A percentile compares a stretch with the other conserved stretches of the same genome.
These are phyloP conservation scores for Hydraecia micacea DNA, from an alignment of 2,888 invertebrate species.

Conservation along the genomic window DNA sequence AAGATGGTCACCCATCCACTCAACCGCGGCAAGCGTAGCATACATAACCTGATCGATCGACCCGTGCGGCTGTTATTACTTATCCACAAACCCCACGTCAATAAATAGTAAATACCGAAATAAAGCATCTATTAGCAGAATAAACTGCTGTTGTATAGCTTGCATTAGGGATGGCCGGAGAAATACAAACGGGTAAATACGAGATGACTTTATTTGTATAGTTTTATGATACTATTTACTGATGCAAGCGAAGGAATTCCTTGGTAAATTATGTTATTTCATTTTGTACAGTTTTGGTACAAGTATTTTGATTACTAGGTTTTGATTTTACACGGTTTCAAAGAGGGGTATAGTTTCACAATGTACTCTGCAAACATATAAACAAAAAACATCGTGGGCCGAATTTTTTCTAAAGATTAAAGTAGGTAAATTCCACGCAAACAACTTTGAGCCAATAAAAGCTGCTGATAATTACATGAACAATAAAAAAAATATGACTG, in stretches of 20 bases:
- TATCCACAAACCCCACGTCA: too few species aligned
- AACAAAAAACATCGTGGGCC: neutral
- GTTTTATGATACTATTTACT: slow-evolving; percentile 38
- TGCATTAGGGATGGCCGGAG: slow-evolving; percentile 45
- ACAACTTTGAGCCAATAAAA: neutral
- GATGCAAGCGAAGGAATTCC: neutral
- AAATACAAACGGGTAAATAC: slow-evolving; percentile 27
- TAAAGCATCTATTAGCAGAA: slow-evolving; percentile 51
- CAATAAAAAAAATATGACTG: neutral
- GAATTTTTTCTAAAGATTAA: too few species aligned
- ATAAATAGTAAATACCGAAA: too few species aligned
- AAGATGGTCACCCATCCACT: too few species aligned
- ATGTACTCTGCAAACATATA: neutral
- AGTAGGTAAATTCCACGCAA: neutral
- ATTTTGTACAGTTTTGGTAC: slow-evolving; percentile 2
- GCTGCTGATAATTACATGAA: too few species aligned
- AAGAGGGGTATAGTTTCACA: neutral
- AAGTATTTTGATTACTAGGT: neutral
- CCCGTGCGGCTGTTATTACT: too few species aligned
- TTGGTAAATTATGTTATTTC: neutral
- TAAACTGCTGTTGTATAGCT: slow-evolving; percentile 33
- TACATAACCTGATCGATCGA: too few species aligned
- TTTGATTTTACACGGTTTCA: neutral
- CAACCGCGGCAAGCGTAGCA: too few species aligned
- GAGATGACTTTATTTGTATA: slow-evolving; percentile 41